These are phyloP conservation scores for Harpagoxenus sublaevis DNA, from an alignment of 2,888 invertebrate genomes.

Conservation along the genomic window DNA sequence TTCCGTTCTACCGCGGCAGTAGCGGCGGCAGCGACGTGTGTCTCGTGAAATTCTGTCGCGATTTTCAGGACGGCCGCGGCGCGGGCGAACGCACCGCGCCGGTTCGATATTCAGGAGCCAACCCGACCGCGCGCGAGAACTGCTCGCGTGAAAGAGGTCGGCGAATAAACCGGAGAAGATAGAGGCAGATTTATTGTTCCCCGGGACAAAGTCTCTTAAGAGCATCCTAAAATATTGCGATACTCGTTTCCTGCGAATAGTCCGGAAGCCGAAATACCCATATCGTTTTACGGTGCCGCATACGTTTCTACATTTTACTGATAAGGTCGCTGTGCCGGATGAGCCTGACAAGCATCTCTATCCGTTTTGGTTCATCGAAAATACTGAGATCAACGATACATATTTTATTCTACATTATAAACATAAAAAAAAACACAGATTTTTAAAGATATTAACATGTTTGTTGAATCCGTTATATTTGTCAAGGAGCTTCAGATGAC, in stretches of 20 bases:
- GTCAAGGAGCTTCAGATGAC: background rate
- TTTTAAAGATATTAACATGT: no score
- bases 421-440: background rate
- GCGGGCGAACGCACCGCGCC: conserved; percentile 40
- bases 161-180: conserved; percentile 72
- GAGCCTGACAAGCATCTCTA: background rate
- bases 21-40: conserved; percentile 12
- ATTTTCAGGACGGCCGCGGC: conserved; percentile 67
- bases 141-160: conserved; percentile 74
- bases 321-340: conserved; percentile 14
- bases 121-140: conserved; percentile 55
- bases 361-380: background rate
- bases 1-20: conserved; percentile 27
- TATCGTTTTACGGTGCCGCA: conserved; percentile 32
- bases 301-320: conserved; percentile 33
- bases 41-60: conserved; percentile 70
- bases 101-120: conserved; percentile 66
- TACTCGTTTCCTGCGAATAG: conserved; percentile 57
- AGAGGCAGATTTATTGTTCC: conserved; percentile 69
- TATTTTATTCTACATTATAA: background rate
- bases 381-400: background rate
- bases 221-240: conserved; percentile 69
- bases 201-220: conserved; percentile 68
- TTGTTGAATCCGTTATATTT: background rate
- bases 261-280: conserved; percentile 43